Conservation (phyloP, 2,113 vertebrate genomes). For the Toxostoma redivivum region DNA sequence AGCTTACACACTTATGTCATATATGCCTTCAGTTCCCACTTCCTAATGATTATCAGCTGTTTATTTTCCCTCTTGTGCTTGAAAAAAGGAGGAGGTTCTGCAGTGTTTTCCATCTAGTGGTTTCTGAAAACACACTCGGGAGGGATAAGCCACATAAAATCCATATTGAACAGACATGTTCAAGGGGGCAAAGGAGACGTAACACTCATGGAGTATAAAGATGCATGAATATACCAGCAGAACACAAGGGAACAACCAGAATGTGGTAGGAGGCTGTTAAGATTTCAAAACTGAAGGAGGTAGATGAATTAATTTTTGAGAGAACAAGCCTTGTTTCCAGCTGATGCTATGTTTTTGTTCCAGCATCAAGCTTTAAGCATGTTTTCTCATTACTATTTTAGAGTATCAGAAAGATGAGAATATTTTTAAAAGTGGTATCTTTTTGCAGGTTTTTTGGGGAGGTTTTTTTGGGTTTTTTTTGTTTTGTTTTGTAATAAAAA, state of each 20-base stretch:
- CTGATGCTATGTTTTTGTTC: not conserved
- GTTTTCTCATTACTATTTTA: not conserved
- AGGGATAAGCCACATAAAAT: not conserved
- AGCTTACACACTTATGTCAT: not conserved
- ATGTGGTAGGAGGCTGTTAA: not conserved
- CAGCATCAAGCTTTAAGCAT: not conserved
- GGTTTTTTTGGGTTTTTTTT: too few relatives aligned
- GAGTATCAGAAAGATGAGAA: not conserved
- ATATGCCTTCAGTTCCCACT: not conserved
- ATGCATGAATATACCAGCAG: not conserved
- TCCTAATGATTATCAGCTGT: slow-evolving; percentile 48
- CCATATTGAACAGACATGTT: not conserved
- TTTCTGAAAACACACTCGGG: not conserved
- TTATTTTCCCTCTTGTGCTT: not conserved
- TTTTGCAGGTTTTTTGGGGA: not conserved
- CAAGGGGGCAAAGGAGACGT: not conserved
- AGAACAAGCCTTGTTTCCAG: not conserved
- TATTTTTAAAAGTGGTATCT: not conserved
- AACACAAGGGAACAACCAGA: not conserved
- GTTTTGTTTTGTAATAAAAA: not conserved
- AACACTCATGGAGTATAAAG: not conserved
- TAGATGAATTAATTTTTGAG: not conserved
- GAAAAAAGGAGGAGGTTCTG: not conserved
- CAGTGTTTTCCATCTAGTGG: not conserved
- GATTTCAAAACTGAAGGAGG: not conserved